phyloP scores from a whole-genome alignment of 2,113 vertebrate species.

The Opisthocomus hoazin region DNA sequence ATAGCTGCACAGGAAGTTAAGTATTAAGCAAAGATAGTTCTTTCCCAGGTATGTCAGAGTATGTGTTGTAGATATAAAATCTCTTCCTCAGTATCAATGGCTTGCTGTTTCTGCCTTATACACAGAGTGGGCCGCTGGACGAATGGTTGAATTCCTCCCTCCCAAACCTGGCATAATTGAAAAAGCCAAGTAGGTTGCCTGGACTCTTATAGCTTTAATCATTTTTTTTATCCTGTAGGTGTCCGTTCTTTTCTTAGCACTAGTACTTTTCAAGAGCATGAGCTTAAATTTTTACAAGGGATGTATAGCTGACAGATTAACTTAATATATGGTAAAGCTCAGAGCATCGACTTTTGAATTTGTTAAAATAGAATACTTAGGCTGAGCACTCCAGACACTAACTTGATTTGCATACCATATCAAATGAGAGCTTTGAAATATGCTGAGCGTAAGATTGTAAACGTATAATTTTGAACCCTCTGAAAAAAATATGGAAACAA shows the following conservation, averaged over 20 bases:
- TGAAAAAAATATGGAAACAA: neutral
- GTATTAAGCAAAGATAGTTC: neutral
- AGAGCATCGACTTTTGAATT: neutral
- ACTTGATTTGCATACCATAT: neutral
- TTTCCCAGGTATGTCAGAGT: neutral
- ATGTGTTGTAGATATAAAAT: neutral
- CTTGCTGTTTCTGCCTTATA: neutral
- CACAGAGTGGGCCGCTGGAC: neutral
- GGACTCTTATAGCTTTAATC: neutral
- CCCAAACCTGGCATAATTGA: neutral
- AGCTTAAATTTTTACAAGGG: constrained; percentile 28
- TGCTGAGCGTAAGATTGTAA: rapidly evolving
- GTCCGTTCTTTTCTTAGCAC: neutral
- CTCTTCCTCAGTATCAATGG: neutral
- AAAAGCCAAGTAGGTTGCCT: neutral
- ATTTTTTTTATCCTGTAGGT: constrained; percentile 1
- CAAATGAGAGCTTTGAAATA: neutral
- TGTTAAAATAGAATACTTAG: neutral
- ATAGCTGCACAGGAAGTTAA: neutral
- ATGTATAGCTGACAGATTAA: neutral
- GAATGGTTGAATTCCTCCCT: neutral
- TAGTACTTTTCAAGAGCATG: neutral
- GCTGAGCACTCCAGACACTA: neutral
- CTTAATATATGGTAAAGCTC: constrained; percentile 5
- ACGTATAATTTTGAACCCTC: rapidly evolving